A percentile compares a stretch with the other conserved stretches of the same genome.
phyloP scores from a whole-genome alignment of 2,113 vertebrate genomes.

The Egretta garzetta region DNA sequence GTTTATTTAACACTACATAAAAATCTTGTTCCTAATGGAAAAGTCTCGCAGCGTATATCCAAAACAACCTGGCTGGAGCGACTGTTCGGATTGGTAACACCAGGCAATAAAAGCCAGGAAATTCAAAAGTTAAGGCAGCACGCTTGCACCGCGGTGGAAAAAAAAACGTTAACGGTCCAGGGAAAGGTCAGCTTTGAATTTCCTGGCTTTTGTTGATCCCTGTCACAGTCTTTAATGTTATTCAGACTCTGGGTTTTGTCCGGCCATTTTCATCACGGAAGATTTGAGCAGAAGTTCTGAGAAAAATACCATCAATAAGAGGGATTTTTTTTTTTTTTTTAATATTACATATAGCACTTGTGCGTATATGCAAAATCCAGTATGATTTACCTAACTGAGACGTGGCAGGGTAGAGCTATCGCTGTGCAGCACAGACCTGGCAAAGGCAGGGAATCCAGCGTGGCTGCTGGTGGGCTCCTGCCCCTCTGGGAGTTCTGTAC shows the following conservation, averaged over 20 bases:
- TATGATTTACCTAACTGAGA: not conserved
- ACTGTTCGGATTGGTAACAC: not conserved
- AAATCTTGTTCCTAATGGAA: not conserved
- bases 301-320: not conserved
- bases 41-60: not conserved
- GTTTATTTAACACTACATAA: not conserved
- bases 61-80: not conserved
- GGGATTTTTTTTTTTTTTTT: not conserved
- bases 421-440: not conserved
- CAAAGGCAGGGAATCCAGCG: not conserved
- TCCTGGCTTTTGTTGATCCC: conserved; percentile 75
- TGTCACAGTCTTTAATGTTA: conserved; percentile 46
- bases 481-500: not conserved
- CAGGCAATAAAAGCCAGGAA: conserved; percentile 51
- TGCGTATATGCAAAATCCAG: fast-evolving
- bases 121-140: conserved; percentile 19
- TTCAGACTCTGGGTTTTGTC: conserved; percentile 52
- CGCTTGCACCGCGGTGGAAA: conserved; percentile 41
- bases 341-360: not conserved
- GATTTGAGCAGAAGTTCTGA: not conserved
- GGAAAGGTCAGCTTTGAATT: conserved; percentile 74
- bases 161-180: conserved; percentile 12
- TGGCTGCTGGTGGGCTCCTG: not conserved
- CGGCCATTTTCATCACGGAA: conserved; percentile 34
- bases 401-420: not conserved